Percentiles rank a stretch among this genome's conserved stretches.
Evolutionary conservation across 2,888 invertebrate genomes (phyloP).

Genomic region (Noctua janthina): DNA sequence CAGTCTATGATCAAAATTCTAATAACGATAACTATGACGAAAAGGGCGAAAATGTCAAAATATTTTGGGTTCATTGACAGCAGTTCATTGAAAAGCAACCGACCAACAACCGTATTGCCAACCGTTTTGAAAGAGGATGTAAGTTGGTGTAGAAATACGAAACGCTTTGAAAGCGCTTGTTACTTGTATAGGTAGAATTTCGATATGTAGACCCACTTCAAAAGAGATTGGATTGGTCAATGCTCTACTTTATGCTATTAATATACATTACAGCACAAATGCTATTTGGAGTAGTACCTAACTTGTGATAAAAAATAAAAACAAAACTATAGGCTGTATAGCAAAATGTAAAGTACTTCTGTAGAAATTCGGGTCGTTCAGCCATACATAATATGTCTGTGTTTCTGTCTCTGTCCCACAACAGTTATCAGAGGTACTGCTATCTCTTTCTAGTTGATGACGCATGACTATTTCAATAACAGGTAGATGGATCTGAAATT

Average conservation of each 20-base stretch:
- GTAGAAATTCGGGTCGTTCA: constrained; percentile 8
- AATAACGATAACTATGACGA: background rate
- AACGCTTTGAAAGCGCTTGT: background rate
- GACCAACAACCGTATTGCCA: no score
- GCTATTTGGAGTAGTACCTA: background rate
- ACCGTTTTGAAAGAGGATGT: background rate
- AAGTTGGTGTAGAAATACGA: background rate
- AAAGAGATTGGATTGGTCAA: background rate
- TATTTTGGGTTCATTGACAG: background rate
- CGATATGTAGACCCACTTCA: background rate
- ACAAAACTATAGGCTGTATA: background rate
- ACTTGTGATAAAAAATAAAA: background rate
- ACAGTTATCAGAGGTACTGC: constrained; percentile 36
- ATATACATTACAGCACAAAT: no score
- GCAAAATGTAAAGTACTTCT: constrained; percentile 2
- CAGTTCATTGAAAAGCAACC: no score
- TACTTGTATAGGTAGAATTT: background rate
- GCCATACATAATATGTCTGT: background rate
- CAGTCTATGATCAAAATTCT: background rate
- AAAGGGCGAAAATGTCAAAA: background rate
- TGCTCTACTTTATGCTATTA: background rate
- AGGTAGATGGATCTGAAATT: constrained; percentile 29
- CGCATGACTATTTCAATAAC: constrained; percentile 66
- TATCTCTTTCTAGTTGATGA: constrained; percentile 54
- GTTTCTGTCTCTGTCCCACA: constrained; percentile 40